A percentile compares a stretch with the other conserved stretches of the same genome.
Evolutionary conservation across 2,113 vertebrate genomes (phyloP).

Genomic region (Camelus dromedarius): DNA sequence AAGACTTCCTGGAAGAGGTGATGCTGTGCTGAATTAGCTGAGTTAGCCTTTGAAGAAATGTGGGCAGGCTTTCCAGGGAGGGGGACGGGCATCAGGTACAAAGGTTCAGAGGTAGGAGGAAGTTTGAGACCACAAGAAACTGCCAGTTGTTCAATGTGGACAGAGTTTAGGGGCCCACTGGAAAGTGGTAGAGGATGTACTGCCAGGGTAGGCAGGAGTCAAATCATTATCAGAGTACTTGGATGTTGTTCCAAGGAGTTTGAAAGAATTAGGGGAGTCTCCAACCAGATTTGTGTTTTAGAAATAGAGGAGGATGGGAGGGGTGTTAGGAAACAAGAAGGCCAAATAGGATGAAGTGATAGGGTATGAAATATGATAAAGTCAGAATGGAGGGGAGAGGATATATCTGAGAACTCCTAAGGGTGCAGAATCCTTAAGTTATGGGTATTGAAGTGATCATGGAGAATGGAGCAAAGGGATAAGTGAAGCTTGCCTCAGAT

Average conservation of each 20-base stretch:
- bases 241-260: neutral
- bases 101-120: neutral
- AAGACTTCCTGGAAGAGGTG: neutral
- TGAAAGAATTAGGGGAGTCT: neutral
- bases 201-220: neutral
- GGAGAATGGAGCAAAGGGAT: neutral
- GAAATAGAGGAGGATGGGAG: neutral
- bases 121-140: conserved; percentile 9
- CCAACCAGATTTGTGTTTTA: neutral
- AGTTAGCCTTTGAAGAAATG: neutral
- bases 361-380: neutral
- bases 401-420: neutral
- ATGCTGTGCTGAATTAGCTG: neutral
- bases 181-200: neutral
- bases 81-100: neutral
- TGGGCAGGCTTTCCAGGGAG: neutral
- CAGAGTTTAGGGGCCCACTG: neutral
- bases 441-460: no score
- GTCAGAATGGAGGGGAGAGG: neutral
- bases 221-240: neutral
- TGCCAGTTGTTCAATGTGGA: neutral
- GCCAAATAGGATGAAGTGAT: neutral
- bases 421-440: neutral
- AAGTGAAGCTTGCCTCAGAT: neutral
- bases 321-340: neutral